Evolutionary conservation across 2,888 invertebrate genomes (phyloP).

Genomic region (Gandaritis pyraliata): DNA sequence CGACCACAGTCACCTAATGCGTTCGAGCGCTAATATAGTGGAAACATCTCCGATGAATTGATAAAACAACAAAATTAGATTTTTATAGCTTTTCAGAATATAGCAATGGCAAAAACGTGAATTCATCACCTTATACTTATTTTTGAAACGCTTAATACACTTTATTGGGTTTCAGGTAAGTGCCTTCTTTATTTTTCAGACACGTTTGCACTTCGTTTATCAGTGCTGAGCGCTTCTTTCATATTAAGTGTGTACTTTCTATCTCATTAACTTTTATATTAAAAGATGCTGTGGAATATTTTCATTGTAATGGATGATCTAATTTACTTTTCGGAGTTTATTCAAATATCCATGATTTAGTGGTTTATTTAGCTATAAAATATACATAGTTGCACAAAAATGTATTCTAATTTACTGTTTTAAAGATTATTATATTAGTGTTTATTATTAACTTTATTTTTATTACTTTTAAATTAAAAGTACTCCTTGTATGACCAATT

Average conservation of each 20-base stretch:
- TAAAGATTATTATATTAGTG: too few species aligned
- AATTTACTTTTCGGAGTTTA: conserved; percentile 26
- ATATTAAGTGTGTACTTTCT: conserved; percentile 33
- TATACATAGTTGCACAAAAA: not conserved
- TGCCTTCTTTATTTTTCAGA: conserved; percentile 64
- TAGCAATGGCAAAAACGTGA: conserved; percentile 65
- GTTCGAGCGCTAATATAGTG: not conserved
- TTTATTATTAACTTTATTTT: too few species aligned
- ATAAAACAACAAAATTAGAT: conserved; percentile 75
- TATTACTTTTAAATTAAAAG: too few species aligned
- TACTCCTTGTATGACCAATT: too few species aligned
- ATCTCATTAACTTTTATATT: conserved; percentile 35
- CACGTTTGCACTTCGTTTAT: conserved; percentile 56
- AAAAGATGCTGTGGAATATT: conserved; percentile 26
- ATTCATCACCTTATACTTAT: conserved; percentile 48
- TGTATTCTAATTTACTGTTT: not conserved
- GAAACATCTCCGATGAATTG: conserved; percentile 59
- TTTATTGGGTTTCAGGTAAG: conserved; percentile 63
- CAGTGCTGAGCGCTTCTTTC: conserved; percentile 31
- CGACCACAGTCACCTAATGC: not conserved
- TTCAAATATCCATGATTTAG: conserved; percentile 22
- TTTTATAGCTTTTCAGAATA: conserved; percentile 55
- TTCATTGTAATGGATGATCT: conserved; percentile 30
- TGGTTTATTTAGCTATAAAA: not conserved
- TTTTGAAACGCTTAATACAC: conserved; percentile 55